A percentile compares a stretch with the other conserved stretches of the same genome.
Evolutionary conservation across 2,797 vertebrate species (phyloP).

Genomic region (Characodon lateralis): DNA sequence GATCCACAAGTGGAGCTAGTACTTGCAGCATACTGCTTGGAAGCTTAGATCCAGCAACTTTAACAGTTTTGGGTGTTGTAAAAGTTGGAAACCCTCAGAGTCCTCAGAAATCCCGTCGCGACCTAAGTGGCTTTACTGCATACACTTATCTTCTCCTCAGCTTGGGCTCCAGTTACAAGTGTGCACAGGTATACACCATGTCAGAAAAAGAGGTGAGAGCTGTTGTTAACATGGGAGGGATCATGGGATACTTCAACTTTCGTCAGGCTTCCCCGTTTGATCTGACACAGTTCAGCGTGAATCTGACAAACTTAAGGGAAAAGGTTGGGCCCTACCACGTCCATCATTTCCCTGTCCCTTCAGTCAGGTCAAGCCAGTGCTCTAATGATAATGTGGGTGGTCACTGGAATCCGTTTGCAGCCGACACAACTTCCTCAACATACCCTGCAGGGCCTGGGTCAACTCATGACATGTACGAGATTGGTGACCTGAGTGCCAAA

Average conservation of each 20-base stretch:
- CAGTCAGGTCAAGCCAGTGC: slow-evolving; percentile 66
- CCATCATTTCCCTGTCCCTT: slow-evolving; percentile 80
- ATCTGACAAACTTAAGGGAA: slow-evolving; percentile 69
- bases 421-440: slow-evolving; percentile 40
- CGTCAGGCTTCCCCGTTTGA: slow-evolving; percentile 82
- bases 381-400: slow-evolving; percentile 78
- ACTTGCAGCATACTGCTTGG: slow-evolving; percentile 65
- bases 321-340: slow-evolving; percentile 75
- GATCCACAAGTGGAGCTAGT: slow-evolving; percentile 45
- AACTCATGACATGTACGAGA: slow-evolving; percentile 81
- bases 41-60: slow-evolving; percentile 35
- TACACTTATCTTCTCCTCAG: slow-evolving; percentile 66
- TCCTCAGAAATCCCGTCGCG: slow-evolving; percentile 70
- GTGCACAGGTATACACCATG: slow-evolving; percentile 70
- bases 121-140: slow-evolving; percentile 33
- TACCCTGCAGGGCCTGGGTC: slow-evolving; percentile 72
- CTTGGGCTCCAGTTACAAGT: slow-evolving; percentile 54
- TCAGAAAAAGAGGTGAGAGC: slow-evolving; percentile 72
- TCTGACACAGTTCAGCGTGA: slow-evolving; percentile 70
- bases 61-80: slow-evolving; percentile 63
- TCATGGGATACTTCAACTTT: slow-evolving; percentile 78
- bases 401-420: slow-evolving; percentile 82
- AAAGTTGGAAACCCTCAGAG: slow-evolving; percentile 69
- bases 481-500: slow-evolving; percentile 81
- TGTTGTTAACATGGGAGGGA: slow-evolving; percentile 76